Conservation (phyloP, 2,113 vertebrate genomes). For the Thunnus maccoyii region DNA sequence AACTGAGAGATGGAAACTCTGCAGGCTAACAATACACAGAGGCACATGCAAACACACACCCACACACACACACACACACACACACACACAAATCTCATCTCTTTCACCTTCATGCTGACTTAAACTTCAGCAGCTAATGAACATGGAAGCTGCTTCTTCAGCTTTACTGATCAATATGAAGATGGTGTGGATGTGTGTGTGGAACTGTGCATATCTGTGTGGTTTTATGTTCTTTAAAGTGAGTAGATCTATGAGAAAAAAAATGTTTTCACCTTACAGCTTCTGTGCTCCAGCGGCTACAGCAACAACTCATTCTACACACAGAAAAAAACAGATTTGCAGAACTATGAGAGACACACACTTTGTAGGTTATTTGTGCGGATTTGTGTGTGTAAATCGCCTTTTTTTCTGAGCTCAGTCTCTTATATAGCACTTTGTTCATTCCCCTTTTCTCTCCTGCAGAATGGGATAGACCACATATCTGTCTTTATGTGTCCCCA, state of each 20-base stretch:
- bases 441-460: background rate
- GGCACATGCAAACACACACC: constrained; percentile 10
- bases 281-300: constrained; percentile 25
- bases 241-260: constrained; percentile 35
- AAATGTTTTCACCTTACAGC: constrained; percentile 20
- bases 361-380: constrained; percentile 3
- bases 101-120: constrained; percentile 72
- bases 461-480: background rate
- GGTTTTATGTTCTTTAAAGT: constrained; percentile 13
- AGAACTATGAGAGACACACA: background rate
- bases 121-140: constrained; percentile 60
- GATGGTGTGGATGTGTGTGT: background rate
- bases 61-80: constrained; percentile 2
- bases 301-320: constrained; percentile 16
- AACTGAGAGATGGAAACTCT: constrained; percentile 45
- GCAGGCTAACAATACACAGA: constrained; percentile 34
- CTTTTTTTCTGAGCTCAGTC: background rate
- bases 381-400: background rate
- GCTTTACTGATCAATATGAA: constrained; percentile 56
- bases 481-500: background rate
- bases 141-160: constrained; percentile 57
- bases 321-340: constrained; percentile 13
- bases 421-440: background rate
- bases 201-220: background rate
- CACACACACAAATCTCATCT: constrained; percentile 46